A percentile compares a stretch with the other conserved stretches of the same genome.
Evolutionary conservation across 2,888 invertebrate genomes (phyloP).

Genomic region (Ctenicera cuprea): DNA sequence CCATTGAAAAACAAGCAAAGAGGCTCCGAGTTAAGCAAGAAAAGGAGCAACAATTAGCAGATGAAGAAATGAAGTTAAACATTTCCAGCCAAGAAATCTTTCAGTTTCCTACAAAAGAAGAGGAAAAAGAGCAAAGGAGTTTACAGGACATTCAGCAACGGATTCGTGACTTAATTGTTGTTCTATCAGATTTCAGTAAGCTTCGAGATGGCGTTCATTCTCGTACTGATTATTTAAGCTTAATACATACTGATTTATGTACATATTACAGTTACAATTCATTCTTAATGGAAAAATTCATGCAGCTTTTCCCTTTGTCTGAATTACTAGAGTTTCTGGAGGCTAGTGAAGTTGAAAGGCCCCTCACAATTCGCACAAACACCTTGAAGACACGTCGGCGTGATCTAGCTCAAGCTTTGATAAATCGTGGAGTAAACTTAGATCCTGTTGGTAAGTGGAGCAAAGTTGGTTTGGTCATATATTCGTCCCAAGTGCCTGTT

Average conservation of each 20-base stretch:
- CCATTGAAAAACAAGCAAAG: conserved; percentile 90
- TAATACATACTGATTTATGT: conserved; percentile 90
- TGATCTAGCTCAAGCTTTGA: conserved; percentile 95
- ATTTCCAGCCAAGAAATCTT: conserved; percentile 85
- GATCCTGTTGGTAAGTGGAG: conserved; percentile 99
- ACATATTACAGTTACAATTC: conserved; percentile 97
- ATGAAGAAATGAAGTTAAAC: conserved; percentile 89
- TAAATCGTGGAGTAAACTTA: conserved; percentile 97
- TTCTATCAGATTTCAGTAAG: conserved; percentile 86
- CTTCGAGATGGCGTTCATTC: conserved; percentile 81
- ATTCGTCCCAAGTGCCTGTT: conserved; percentile 95
- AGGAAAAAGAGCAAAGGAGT: conserved; percentile 82
- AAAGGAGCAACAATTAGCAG: conserved; percentile 82
- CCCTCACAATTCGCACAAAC: conserved; percentile 96
- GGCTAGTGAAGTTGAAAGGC: conserved; percentile 95
- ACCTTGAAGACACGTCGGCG: conserved; percentile 93
- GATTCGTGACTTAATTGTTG: conserved; percentile 89
- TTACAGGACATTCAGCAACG: conserved; percentile 91
- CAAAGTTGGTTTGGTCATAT: conserved; percentile 97
- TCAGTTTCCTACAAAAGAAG: conserved; percentile 86
- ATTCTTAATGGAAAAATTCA: conserved; percentile 93
- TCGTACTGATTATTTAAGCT: conserved; percentile 87
- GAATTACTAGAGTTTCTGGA: conserved; percentile 96
- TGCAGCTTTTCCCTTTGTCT: conserved; percentile 90
- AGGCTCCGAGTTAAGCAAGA: conserved; percentile 85